phyloP scores from a whole-genome alignment of 1,140 invertebrate species.

The Leptinotarsa texana region DNA sequence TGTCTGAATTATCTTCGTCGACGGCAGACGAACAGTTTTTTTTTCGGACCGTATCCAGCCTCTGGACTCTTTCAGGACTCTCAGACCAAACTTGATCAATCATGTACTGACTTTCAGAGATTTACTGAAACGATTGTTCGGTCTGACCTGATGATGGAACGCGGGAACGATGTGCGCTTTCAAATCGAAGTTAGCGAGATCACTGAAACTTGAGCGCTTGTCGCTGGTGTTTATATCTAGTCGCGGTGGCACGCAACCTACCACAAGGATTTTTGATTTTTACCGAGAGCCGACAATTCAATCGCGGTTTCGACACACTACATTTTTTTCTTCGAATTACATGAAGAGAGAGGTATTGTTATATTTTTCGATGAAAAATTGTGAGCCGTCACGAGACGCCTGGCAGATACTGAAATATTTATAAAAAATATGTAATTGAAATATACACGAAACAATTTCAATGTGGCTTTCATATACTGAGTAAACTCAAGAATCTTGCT shows the following conservation, averaged over 20 bases:
- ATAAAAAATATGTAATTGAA: too few species aligned
- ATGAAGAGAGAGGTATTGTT: too few species aligned
- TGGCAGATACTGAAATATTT: too few species aligned
- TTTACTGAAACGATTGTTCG: slow-evolving; percentile 1
- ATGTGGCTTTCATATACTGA: too few species aligned
- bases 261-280: slow-evolving; percentile 23
- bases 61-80: slow-evolving; percentile 2
- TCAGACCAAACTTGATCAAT: slow-evolving; percentile 19
- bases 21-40: background rate
- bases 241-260: slow-evolving; percentile 14
- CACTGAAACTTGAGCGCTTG: slow-evolving; percentile 15
- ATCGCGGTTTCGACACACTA: slow-evolving; percentile 3
- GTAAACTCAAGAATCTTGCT: too few species aligned
- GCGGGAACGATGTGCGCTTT: background rate
- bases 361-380: too few species aligned
- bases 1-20: background rate
- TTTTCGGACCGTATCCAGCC: slow-evolving; percentile 1
- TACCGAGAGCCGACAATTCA: background rate
- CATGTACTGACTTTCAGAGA: slow-evolving; percentile 10
- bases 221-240: slow-evolving; percentile 19
- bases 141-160: background rate
- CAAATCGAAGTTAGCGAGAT: slow-evolving; percentile 5
- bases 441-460: too few species aligned
- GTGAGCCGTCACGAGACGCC: too few species aligned
- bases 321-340: background rate